These are phyloP conservation scores for Drosophila pectinifera DNA, from an alignment of 1,140 invertebrate species.

Conservation along the genomic window DNA sequence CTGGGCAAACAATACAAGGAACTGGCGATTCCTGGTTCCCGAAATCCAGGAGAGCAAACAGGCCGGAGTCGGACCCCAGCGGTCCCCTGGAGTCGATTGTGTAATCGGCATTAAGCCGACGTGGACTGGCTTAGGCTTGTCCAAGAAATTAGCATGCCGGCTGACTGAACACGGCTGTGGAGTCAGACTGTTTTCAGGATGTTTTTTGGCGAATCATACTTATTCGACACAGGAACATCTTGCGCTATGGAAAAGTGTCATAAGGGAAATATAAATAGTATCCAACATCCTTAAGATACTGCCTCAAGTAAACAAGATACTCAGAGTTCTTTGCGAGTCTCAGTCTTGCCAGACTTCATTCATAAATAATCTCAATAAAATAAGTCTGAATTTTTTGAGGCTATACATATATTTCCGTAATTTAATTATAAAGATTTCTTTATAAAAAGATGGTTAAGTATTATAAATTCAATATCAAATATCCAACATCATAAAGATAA, in stretches of 20 bases:
- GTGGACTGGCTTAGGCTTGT: conserved; percentile 65
- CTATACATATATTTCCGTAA: not conserved
- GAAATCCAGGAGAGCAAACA: conserved; percentile 34
- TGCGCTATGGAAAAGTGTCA: not conserved
- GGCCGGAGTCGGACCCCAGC: conserved; percentile 1
- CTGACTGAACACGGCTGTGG: conserved; percentile 23
- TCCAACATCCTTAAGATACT: not conserved
- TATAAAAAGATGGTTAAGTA: no score
- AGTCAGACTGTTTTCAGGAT: not conserved
- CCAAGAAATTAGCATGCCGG: conserved; percentile 72
- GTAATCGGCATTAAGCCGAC: conserved; percentile 73
- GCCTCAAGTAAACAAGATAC: not conserved
- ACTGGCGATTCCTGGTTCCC: conserved; percentile 32
- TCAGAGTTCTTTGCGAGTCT: not conserved
- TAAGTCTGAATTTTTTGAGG: not conserved
- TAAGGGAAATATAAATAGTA: not conserved
- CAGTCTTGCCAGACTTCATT: not conserved
- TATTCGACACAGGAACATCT: conserved; percentile 17
- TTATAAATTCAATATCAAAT: no score
- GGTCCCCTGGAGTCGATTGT: conserved; percentile 49
- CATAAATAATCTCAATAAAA: not conserved
- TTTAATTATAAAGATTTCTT: no score
- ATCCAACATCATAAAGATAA: no score
- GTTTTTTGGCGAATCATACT: conserved; percentile 4
- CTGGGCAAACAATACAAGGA: conserved; percentile 61